Evolutionary conservation across 1,140 invertebrate genomes (phyloP), one percentile per base, ranked within the genome.

Genomic region (Drosophila rhopaloa): DNA sequence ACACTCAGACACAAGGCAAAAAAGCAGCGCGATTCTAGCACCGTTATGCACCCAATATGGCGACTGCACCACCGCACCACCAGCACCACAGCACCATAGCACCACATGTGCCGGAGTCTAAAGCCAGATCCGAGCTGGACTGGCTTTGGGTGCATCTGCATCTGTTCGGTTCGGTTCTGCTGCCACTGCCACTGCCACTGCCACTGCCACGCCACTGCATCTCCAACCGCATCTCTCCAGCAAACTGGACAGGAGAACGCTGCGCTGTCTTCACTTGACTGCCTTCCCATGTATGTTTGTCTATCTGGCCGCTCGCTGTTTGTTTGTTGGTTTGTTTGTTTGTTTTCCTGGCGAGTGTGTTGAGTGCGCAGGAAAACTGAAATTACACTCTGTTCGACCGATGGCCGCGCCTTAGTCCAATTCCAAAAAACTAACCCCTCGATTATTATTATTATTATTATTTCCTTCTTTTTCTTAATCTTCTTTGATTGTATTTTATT

Each of bases 11-110:
- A 59, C 61, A 48, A 80, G 53, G 24, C 43, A 77, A 24, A 88
- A 84, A 81, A 90, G 77, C 81, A 90, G 80, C 84, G 84, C 84
- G 84, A 89, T 89, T 89, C 83, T 89, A 77, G 84, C 84, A 89
- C 84, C 84, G 84, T 89, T 89, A 89, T 89, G 81, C 77, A 86
- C 84, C 84, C 84, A 89, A 89, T 89, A 89, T 89, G 84, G 84
- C 85, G 81, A 73, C 67, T 79, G 41, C 41, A 32, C 29, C 29
- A 32, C 8, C 8, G 29, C 47, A 44, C 57, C n/a, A 32, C 43
- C 43, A 47, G 56, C 57, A 50, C 4, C 41, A 57, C 59, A 32
- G 47, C 27, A 38, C 5, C 29, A 40, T 32, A 46, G 19, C 68
- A 47, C 72, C 71, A 75, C 79, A 86, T 85, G 82, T 81, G 81